These are phyloP conservation scores for Eupithecia dodoneata DNA, from an alignment of 2,888 invertebrate species.

Conservation along the genomic window DNA sequence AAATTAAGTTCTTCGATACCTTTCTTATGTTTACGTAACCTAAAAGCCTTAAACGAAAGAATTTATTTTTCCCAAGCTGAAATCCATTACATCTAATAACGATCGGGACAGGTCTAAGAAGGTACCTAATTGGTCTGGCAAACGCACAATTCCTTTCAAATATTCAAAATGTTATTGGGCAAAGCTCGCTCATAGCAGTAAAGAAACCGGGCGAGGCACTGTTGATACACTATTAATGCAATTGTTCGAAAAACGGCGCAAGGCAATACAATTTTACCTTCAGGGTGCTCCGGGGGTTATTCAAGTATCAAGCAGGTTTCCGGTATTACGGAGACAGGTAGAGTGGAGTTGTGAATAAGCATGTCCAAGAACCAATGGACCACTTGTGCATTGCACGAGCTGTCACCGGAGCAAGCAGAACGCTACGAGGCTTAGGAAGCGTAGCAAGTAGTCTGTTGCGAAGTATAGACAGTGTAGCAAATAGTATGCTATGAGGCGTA, in stretches of 20 bases:
- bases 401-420: not conserved
- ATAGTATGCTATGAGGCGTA: not conserved
- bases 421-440: not conserved
- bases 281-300: constrained; percentile 4
- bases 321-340: not conserved
- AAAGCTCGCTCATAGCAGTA: constrained; percentile 69
- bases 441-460: not conserved
- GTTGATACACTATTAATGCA: constrained; percentile 83
- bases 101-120: not conserved
- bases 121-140: constrained; percentile 35
- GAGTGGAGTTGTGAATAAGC: not conserved
- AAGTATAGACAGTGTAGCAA: not conserved
- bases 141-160: constrained; percentile 59
- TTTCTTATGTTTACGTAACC: not conserved
- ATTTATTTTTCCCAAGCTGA: not conserved
- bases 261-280: constrained; percentile 72
- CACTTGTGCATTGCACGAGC: not conserved
- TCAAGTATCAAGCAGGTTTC: constrained; percentile 20
- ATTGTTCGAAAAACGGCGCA: constrained; percentile 80
- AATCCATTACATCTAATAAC: not conserved
- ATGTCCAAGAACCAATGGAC: not conserved
- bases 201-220: constrained; percentile 70
- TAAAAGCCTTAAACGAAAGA: not conserved
- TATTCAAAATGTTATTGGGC: constrained; percentile 81
- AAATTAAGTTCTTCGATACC: not conserved